A percentile compares a stretch with the other conserved stretches of the same genome.
These are phyloP conservation scores for Apomyelois bistriatella DNA, from an alignment of 2,888 invertebrate genomes.

Conservation along the genomic window DNA sequence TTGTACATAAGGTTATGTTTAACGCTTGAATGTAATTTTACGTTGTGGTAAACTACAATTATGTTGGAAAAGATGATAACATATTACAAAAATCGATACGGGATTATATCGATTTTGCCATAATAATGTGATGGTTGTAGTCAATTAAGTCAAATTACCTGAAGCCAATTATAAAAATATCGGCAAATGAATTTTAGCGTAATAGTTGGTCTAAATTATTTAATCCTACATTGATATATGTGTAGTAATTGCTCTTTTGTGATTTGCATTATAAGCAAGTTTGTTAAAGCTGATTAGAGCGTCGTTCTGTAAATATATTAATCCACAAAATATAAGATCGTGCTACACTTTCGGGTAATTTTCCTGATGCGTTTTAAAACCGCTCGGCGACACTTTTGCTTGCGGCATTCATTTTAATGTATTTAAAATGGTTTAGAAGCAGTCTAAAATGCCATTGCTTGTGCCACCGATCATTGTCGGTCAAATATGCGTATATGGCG, in stretches of 20 bases:
- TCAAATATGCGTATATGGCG: no score
- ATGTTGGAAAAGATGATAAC: not conserved
- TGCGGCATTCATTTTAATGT: no score
- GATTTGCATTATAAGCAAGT: not conserved
- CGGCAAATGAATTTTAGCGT: not conserved
- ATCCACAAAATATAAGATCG: no score
- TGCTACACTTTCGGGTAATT: no score
- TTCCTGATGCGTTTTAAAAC: no score
- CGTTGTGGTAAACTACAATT: not conserved
- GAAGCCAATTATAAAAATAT: not conserved
- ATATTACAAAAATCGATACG: conserved; percentile 1
- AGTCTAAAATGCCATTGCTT: no score
- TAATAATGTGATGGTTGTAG: conserved; percentile 12
- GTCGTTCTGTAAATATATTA: not conserved
- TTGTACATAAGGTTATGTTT: conserved; percentile 1
- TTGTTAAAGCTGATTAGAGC: not conserved
- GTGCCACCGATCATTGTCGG: no score
- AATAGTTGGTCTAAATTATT: not conserved
- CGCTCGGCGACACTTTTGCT: no score
- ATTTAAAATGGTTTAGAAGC: no score
- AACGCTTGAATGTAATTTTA: not conserved
- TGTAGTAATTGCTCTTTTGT: not conserved
- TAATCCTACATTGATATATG: not conserved
- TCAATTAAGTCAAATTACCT: not conserved
- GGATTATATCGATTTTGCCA: conserved; percentile 10